These are phyloP conservation scores for Xenopus tropicalis DNA, from an alignment of 2,113 vertebrate species.

Conservation along the genomic window UCB_Xtro_10.0 CM004446.2:67688001-67688500, in stretches of 20 bases:
- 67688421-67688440: not conserved
- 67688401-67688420: not conserved
- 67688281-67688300: not conserved
- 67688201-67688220: conserved; percentile 1
- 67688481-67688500: not conserved
- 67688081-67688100: conserved; percentile 1
- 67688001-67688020: too few species aligned
- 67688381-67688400: not conserved
- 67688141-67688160: not conserved
- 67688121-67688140: not conserved
- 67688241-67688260: conserved; percentile 7
- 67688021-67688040: too few species aligned
- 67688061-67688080: not conserved
- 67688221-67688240: conserved; percentile 8
- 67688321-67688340: too few species aligned
- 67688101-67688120: not conserved
- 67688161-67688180: conserved; percentile 62
- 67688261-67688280: not conserved
- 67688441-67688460: not conserved
- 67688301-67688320: not conserved
- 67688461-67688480: not conserved
- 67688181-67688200: conserved; percentile 65
- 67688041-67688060: too few species aligned
- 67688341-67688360: too few species aligned
- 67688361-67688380: too few species aligned